Conservation (phyloP, 2,113 vertebrate species). For the Himantopus leucocephalus region DNA sequence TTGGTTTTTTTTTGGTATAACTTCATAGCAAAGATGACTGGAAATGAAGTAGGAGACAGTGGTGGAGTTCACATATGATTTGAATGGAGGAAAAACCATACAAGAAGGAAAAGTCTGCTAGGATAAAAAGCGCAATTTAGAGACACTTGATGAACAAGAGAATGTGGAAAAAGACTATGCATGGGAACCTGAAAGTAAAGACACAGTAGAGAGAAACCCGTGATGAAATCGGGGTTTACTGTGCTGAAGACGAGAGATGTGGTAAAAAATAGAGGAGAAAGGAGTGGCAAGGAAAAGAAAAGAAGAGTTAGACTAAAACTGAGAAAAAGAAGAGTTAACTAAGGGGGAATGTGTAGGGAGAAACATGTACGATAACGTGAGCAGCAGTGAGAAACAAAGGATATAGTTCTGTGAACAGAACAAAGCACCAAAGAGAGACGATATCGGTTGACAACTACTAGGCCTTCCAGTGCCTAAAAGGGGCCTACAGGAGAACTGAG, state of each 20-base stretch:
- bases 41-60: not conserved
- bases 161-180: not conserved
- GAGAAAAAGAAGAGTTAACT: not conserved
- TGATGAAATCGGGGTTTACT: not conserved
- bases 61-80: not conserved
- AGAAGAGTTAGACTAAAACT: not conserved
- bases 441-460: not conserved
- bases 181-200: not conserved
- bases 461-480: too few species aligned
- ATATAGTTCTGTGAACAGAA: not conserved
- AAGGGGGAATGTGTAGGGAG: not conserved
- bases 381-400: not conserved
- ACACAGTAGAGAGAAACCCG: not conserved
- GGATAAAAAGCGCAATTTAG: not conserved
- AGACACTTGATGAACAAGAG: not conserved
- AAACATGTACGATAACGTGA: not conserved
- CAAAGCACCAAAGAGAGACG: not conserved
- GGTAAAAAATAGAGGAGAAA: not conserved
- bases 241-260: not conserved
- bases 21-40: not conserved
- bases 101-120: not conserved
- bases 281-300: not conserved
- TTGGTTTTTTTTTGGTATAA: not conserved
- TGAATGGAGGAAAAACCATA: not conserved
- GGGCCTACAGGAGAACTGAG: too few species aligned